Conservation (phyloP, 2,888 invertebrate species). For the Alloplasta piceator region DNA sequence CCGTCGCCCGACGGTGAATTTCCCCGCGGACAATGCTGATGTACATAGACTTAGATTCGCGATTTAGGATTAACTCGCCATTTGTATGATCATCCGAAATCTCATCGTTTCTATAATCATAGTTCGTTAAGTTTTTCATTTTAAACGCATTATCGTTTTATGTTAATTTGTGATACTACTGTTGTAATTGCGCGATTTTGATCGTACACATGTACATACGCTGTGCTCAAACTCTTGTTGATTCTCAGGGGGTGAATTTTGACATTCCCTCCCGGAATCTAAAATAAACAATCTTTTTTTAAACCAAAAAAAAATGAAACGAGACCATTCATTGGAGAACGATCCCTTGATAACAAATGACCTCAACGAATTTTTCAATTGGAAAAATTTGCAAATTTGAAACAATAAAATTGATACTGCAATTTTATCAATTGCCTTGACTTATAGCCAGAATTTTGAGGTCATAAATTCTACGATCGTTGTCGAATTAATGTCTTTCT, state of each 20-base stretch:
- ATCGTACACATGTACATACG: background rate
- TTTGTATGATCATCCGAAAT: constrained; percentile 8
- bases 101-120: background rate
- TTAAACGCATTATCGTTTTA: constrained; percentile 8
- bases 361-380: background rate
- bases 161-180: constrained; percentile 40
- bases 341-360: background rate
- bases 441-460: background rate
- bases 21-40: background rate
- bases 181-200: constrained; percentile 1
- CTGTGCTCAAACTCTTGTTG: background rate
- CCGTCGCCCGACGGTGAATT: constrained; percentile 44
- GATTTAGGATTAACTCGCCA: background rate
- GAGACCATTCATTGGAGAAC: background rate
- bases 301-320: background rate
- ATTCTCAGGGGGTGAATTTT: constrained; percentile 1
- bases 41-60: background rate
- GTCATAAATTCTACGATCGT: constrained; percentile 1
- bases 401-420: background rate
- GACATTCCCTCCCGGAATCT: background rate
- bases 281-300: background rate
- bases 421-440: background rate
- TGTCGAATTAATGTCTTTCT: background rate
- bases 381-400: too few relatives aligned
- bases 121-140: constrained; percentile 26